Conservation (phyloP, 2,888 invertebrate genomes). For the Mylabris sibirica region DNA sequence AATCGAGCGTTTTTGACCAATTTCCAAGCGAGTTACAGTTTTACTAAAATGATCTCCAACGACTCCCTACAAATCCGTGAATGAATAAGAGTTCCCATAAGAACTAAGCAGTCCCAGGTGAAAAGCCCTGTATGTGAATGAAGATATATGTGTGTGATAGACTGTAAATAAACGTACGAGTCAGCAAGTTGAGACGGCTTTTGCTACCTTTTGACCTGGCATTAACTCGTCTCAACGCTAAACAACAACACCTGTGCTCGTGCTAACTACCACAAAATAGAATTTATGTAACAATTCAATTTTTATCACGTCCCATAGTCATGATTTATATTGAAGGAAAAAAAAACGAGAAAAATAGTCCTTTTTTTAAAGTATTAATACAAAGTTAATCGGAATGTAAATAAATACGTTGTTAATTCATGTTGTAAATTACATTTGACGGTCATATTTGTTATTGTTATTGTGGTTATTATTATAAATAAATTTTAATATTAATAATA, state of each 20-base stretch:
- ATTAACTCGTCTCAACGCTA: slow-evolving; percentile 30
- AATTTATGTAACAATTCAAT: slow-evolving; percentile 27
- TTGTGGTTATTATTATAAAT: not conserved
- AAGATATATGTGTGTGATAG: slow-evolving; percentile 38
- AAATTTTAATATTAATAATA: not conserved
- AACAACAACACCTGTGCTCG: slow-evolving; percentile 29
- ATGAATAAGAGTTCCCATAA: no score
- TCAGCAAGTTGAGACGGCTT: slow-evolving; percentile 42
- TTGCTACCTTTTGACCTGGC: slow-evolving; percentile 41
- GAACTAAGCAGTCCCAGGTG: no score
- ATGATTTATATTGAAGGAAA: no score
- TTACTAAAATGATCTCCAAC: no score
- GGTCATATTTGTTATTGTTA: slow-evolving; percentile 15
- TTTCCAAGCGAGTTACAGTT: no score
- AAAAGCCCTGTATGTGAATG: no score
- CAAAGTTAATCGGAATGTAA: not conserved
- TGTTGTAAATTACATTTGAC: slow-evolving; percentile 31
- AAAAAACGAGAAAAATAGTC: not conserved
- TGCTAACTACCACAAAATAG: slow-evolving; percentile 23
- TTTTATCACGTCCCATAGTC: not conserved
- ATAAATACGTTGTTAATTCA: slow-evolving; percentile 19
- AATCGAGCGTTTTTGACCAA: no score
- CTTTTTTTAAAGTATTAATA: not conserved
- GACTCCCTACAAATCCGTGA: no score
- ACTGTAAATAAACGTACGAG: slow-evolving; percentile 37